Evolutionary conservation across 1,140 invertebrate species (phyloP).

Genomic region (Drosophila obscura): DNA sequence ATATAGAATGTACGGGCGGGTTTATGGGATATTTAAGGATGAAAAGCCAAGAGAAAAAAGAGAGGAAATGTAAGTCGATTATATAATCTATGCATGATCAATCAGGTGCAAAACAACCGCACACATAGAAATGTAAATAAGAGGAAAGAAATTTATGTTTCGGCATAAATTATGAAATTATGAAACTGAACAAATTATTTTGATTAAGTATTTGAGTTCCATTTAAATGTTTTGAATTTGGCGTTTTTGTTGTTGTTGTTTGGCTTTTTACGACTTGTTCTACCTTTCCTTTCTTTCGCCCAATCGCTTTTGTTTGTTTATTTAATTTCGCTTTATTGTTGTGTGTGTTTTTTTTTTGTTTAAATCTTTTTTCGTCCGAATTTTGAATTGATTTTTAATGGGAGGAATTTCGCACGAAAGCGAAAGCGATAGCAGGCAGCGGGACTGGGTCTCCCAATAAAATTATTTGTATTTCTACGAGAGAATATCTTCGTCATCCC

Average conservation of each 20-base stretch:
- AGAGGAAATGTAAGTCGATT: no score
- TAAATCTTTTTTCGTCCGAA: constrained; percentile 5
- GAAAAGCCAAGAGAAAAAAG: no score
- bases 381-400: constrained; percentile 61
- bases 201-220: not conserved
- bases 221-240: no score
- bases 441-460: not conserved
- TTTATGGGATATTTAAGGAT: no score
- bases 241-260: constrained; percentile 5
- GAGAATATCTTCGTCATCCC: no score
- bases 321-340: constrained; percentile 24
- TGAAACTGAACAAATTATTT: no score
- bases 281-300: constrained; percentile 35
- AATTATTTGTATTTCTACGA: constrained; percentile 13
- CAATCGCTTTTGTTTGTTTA: constrained; percentile 27
- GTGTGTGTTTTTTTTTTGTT: not conserved
- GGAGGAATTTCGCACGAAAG: constrained; percentile 16
- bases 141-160: no score
- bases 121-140: constrained; percentile 2
- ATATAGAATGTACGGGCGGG: no score
- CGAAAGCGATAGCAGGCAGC: constrained; percentile 46
- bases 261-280: constrained; percentile 3
- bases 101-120: no score
- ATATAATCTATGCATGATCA: no score
- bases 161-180: constrained; percentile 31